Conservation (phyloP, 2,888 invertebrate species). For the Drosophila melanosoma region DNA sequence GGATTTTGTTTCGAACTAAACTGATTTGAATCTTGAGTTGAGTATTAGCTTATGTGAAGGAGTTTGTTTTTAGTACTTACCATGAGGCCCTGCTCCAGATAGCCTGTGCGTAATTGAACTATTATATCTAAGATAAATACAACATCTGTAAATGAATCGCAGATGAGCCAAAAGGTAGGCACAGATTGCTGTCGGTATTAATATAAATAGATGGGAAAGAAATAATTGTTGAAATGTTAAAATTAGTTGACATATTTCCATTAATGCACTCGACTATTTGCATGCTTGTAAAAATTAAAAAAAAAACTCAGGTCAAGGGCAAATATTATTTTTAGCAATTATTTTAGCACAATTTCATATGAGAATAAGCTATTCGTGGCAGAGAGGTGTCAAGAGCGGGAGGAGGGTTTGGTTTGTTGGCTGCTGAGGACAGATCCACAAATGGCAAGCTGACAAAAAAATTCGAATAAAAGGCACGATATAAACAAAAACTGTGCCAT, state of each 20-base stretch:
- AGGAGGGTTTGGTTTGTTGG: neutral
- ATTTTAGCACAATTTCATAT: conserved; percentile 54
- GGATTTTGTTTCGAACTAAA: no score
- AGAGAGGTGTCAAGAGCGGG: neutral
- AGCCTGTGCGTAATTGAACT: conserved; percentile 97
- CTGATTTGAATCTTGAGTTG: neutral
- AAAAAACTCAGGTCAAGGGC: conserved; percentile 61
- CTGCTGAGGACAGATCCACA: conserved; percentile 20
- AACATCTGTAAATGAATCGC: conserved; percentile 94
- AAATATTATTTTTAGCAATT: conserved; percentile 57
- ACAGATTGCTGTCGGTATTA: conserved; percentile 87
- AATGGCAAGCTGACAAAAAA: conserved; percentile 43
- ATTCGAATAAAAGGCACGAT: conserved; percentile 8
- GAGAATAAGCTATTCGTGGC: conserved; percentile 3
- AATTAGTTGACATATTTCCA: conserved; percentile 46
- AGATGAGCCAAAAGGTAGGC: conserved; percentile 91
- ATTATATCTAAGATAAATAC: conserved; percentile 95
- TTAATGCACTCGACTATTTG: conserved; percentile 25
- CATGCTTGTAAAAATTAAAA: conserved; percentile 8
- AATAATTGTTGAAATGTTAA: conserved; percentile 1
- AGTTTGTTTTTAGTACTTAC: conserved; percentile 82
- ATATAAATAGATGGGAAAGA: neutral
- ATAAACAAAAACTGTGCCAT: conserved; percentile 23
- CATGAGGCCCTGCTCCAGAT: conserved; percentile 97
- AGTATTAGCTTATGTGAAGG: neutral